Percentiles rank a stretch among this genome's conserved stretches.
Evolutionary conservation across 2,113 vertebrate species (phyloP).

Genomic region (Leucoraja erinaceus): DNA sequence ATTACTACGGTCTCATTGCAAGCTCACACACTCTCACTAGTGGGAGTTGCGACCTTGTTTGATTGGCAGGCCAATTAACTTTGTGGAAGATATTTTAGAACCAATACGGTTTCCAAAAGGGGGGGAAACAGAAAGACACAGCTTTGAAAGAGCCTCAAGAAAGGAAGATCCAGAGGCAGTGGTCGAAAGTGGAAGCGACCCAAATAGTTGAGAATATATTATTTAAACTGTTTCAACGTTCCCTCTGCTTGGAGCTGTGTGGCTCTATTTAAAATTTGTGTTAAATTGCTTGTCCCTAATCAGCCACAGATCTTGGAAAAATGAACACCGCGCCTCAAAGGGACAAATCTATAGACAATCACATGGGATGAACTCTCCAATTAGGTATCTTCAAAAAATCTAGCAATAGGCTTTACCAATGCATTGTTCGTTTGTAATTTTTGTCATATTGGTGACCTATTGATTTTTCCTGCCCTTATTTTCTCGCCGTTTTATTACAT

Average conservation of each 20-base stretch:
- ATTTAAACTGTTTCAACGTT: not conserved
- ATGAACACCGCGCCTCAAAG: not conserved
- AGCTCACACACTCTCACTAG: not conserved
- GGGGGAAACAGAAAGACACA: not conserved
- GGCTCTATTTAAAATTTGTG: not conserved
- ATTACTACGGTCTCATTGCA: not conserved
- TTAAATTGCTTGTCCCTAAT: conserved; percentile 21
- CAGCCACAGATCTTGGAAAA: not conserved
- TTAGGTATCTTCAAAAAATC: not conserved
- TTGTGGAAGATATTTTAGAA: not conserved
- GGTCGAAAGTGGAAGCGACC: conserved; percentile 11
- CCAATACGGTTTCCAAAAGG: not conserved
- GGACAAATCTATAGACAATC: not conserved
- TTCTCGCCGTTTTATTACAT: not conserved
- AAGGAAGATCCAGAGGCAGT: not conserved
- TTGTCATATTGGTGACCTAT: not conserved
- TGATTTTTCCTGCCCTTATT: not conserved
- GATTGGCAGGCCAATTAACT: conserved; percentile 30
- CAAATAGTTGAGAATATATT: conserved; percentile 19
- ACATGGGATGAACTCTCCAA: not conserved
- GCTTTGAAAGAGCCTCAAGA: not conserved
- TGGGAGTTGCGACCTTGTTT: not conserved
- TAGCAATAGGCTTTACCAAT: not conserved
- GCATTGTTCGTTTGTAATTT: not conserved
- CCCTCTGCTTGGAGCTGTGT: not conserved